Evolutionary conservation across 2,113 vertebrate genomes (phyloP), one percentile per base, ranked within the genome.

Genomic region (Cichladusa arquata): DNA sequence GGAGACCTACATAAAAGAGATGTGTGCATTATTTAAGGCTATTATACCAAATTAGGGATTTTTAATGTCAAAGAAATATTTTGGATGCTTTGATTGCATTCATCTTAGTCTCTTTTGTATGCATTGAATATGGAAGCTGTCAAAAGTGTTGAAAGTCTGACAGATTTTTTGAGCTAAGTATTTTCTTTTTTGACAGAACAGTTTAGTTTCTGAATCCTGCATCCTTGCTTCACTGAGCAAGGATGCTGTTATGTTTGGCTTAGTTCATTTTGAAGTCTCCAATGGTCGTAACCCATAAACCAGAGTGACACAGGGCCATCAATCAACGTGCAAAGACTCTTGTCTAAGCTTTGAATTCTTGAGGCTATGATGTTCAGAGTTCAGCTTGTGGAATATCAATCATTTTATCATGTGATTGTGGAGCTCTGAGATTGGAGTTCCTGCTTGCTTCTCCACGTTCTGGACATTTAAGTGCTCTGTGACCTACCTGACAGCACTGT

Each of bases 241-340:
- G 92, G 81, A 26, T 76, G 73, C 81, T 67, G 69, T 96, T 97
- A 80, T 96, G 89, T 97, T 95, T 96, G 93, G 45, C 87, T 97
- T 96, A 95, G 96, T 95, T 97, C 91, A 97, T 97, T 97, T 92
- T 95, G 90, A 98, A 97, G 90, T 92, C 96, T 97, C 87, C 76
- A 90, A 89, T 60, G 92, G 97, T 96, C 96, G 95, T 95, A 98
- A 97, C 97, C 96, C 93, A 70, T 94, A 95, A 88, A 96, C 86
- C 92, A 94, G 96, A 98, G 95, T 98, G 98, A 98, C 98, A 98
- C 80, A 96, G 96, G 96, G 94, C 97, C 95, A 98, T 98, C 98
- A 97, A 98, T 98, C 98, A 98, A 90, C 66, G 66, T 20, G 70
- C 92, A 44, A 92, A 82, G 80, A 70, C 36, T 65, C 91, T 92